Percentiles rank a stretch among this genome's conserved stretches.
Conservation (phyloP, 2,888 invertebrate species). For the Dorcus parallelipipedus region DNA sequence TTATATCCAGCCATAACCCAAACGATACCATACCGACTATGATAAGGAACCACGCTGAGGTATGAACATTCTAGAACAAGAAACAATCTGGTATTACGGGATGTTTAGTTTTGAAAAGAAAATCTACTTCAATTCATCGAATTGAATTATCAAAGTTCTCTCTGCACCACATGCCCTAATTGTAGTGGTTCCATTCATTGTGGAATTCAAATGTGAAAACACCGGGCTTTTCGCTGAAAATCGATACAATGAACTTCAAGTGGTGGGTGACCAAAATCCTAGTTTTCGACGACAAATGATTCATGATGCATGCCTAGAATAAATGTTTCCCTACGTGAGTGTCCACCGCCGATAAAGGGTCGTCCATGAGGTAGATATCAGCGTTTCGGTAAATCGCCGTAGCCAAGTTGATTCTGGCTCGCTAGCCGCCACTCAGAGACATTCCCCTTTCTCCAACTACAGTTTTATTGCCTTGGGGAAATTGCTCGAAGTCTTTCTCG, state of each 20-base stretch:
- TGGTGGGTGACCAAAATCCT: slow-evolving; percentile 71
- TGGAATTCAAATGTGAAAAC: slow-evolving; percentile 81
- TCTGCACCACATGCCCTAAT: slow-evolving; percentile 77
- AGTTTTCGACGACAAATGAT: slow-evolving; percentile 56
- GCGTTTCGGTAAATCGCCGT: slow-evolving; percentile 75
- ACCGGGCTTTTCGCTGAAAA: slow-evolving; percentile 76
- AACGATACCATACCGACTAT: slow-evolving; percentile 61
- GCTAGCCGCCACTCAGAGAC: slow-evolving; percentile 76
- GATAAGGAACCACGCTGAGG: slow-evolving; percentile 61
- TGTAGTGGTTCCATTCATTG: slow-evolving; percentile 78
- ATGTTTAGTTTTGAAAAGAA: slow-evolving; percentile 60
- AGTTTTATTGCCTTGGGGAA: slow-evolving; percentile 54
- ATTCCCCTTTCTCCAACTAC: slow-evolving; percentile 69
- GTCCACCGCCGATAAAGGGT: slow-evolving; percentile 79
- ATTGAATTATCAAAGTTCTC: slow-evolving; percentile 65
- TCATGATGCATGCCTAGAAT: slow-evolving; percentile 68
- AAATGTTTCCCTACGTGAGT: slow-evolving; percentile 71
- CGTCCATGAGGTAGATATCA: slow-evolving; percentile 74
- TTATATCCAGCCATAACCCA: slow-evolving; percentile 62
- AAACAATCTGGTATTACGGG: not conserved
- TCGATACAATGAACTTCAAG: slow-evolving; percentile 15
- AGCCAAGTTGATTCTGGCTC: slow-evolving; percentile 74
- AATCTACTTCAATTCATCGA: slow-evolving; percentile 66
- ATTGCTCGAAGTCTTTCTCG: slow-evolving; percentile 61
- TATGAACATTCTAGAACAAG: slow-evolving; percentile 60